These are phyloP conservation scores for Furcifer pardalis DNA, from an alignment of 2,797 vertebrate species.

Conservation along the genomic window DNA sequence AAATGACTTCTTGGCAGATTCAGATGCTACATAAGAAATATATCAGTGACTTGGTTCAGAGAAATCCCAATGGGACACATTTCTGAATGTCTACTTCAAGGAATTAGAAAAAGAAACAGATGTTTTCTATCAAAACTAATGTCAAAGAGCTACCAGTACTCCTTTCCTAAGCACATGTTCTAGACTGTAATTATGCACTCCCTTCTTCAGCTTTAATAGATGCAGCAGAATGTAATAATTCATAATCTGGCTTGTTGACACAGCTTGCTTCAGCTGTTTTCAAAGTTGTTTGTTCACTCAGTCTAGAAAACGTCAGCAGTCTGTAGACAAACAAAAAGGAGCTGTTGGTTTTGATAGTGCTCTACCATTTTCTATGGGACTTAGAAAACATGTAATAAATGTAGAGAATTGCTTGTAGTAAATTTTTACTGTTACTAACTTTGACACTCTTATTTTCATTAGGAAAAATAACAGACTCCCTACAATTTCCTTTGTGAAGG, in stretches of 20 bases:
- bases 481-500: conserved; percentile 23
- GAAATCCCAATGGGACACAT: conserved; percentile 47
- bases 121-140: conserved; percentile 74
- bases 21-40: conserved; percentile 54
- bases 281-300: conserved; percentile 70
- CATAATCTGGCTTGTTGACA: conserved; percentile 76
- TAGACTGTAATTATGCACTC: conserved; percentile 71
- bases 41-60: conserved; percentile 55
- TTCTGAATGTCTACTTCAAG: conserved; percentile 63
- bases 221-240: conserved; percentile 72
- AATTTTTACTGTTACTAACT: conserved; percentile 13
- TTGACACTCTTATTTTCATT: conserved; percentile 13
- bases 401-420: conserved; percentile 26
- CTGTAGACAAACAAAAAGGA: conserved; percentile 63
- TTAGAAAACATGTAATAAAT: conserved; percentile 36
- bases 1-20: conserved; percentile 57
- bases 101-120: conserved; percentile 70
- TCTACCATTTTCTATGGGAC: conserved; percentile 19
- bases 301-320: conserved; percentile 73
- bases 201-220: conserved; percentile 70
- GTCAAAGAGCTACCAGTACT: conserved; percentile 66
- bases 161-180: conserved; percentile 70
- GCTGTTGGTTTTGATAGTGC: conserved; percentile 49
- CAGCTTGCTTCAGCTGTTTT: conserved; percentile 78
- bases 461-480: conserved; percentile 24